Conservation (phyloP, 2,113 vertebrate genomes). For the Petromus typicus region DNA sequence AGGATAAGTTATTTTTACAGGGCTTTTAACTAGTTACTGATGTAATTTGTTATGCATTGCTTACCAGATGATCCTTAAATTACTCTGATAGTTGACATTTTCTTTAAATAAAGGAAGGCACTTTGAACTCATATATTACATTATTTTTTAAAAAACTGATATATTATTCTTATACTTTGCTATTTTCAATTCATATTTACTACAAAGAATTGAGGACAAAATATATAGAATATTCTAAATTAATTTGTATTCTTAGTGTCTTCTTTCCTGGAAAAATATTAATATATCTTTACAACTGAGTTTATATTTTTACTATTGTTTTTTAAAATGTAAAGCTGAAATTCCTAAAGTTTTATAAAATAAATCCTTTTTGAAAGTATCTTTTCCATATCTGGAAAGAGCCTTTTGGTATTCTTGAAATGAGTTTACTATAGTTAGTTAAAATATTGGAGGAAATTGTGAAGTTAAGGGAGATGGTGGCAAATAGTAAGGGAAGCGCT, state of each 20-base stretch:
- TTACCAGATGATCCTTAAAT: slow-evolving; percentile 83
- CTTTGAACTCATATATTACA: slow-evolving; percentile 69
- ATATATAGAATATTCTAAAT: slow-evolving; percentile 49
- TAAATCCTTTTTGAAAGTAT: not conserved
- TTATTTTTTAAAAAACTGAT: slow-evolving; percentile 57
- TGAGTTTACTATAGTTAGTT: not conserved
- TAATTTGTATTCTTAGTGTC: not conserved
- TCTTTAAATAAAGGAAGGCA: slow-evolving; percentile 80
- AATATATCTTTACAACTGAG: not conserved
- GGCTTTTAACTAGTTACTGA: slow-evolving; percentile 83
- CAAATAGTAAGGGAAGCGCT: not conserved
- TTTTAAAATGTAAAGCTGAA: slow-evolving; percentile 52
- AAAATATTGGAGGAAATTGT: not conserved
- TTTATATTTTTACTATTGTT: slow-evolving; percentile 56
- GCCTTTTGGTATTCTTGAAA: not conserved
- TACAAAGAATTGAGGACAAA: slow-evolving; percentile 55
- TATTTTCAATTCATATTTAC: slow-evolving; percentile 67
- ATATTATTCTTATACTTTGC: slow-evolving; percentile 54
- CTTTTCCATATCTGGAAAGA: not conserved
- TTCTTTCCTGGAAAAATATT: not conserved
- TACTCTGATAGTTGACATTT: slow-evolving; percentile 83
- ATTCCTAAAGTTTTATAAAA: slow-evolving; percentile 47
- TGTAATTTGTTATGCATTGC: slow-evolving; percentile 85
- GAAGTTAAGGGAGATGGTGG: not conserved
- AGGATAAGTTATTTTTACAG: slow-evolving; percentile 81